Conservation (phyloP, 2,888 invertebrate species). For the Urechis unicinctus region DNA sequence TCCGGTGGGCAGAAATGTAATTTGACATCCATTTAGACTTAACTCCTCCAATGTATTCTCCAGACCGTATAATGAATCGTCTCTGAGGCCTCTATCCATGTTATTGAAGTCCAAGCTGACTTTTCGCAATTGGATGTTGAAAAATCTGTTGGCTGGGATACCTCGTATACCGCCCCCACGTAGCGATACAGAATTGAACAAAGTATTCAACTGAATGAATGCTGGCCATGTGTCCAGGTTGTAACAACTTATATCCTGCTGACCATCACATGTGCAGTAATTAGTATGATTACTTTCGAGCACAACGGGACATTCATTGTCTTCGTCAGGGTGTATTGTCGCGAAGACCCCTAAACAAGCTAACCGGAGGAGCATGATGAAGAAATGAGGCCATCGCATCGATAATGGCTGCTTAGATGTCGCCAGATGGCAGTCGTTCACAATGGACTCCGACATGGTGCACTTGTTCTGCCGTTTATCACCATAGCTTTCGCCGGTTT, state of each 20-base stretch:
- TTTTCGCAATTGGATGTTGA: conserved; percentile 11
- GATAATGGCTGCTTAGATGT: too few relatives aligned
- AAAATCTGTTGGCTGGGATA: conserved; percentile 10
- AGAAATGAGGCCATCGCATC: too few relatives aligned
- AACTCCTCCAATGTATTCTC: conserved; percentile 12
- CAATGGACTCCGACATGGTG: too few relatives aligned
- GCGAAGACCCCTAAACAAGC: too few relatives aligned
- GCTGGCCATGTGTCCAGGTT: conserved; percentile 6
- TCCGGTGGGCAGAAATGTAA: conserved; percentile 3
- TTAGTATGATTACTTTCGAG: too few relatives aligned
- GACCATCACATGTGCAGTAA: conserved; percentile 1
- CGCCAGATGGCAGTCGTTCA: too few relatives aligned
- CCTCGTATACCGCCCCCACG: conserved; percentile 4
- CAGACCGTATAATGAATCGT: conserved; percentile 10
- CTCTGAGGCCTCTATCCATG: conserved; percentile 6
- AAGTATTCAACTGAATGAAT: conserved; percentile 4
- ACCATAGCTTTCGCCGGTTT: too few relatives aligned
- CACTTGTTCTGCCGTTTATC: too few relatives aligned
- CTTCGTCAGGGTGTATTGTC: too few relatives aligned
- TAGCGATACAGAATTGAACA: conserved; percentile 8
- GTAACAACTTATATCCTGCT: conserved; percentile 2
- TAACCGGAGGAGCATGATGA: too few relatives aligned
- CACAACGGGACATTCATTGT: too few relatives aligned
- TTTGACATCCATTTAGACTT: conserved; percentile 8
- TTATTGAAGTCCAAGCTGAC: conserved; percentile 15